phyloP scores from a whole-genome alignment of 2,888 invertebrate genomes.

The Philereme vetulata region DNA sequence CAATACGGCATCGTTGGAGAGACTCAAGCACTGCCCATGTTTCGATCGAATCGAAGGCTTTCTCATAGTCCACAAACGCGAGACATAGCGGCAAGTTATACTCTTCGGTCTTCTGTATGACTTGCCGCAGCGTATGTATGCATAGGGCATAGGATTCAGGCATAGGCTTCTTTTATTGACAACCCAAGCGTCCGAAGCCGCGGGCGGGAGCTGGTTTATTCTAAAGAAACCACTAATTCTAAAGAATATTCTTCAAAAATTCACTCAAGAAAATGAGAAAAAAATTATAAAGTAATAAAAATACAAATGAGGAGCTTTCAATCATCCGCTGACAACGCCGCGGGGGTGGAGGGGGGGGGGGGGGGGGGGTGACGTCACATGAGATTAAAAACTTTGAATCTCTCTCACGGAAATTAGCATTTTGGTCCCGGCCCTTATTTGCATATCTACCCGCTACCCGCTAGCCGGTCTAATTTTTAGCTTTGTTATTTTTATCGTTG shows the following conservation, averaged over 20 bases:
- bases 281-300: constrained; percentile 83
- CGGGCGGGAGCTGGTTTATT: no score
- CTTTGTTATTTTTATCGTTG: constrained; percentile 52
- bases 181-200: no score
- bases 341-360: constrained; percentile 35
- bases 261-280: constrained; percentile 74
- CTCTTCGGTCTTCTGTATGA: no score
- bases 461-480: constrained; percentile 59
- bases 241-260: constrained; percentile 5
- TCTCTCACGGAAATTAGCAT: constrained; percentile 83
- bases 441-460: constrained; percentile 51
- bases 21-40: no score
- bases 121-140: no score
- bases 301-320: constrained; percentile 81
- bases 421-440: constrained; percentile 70
- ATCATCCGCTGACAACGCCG: constrained; percentile 76
- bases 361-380: constrained; percentile 71
- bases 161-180: no score
- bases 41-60: no score
- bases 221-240: no score
- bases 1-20: no score
- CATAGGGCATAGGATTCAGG: no score
- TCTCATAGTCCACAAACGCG: no score
- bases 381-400: constrained; percentile 83
- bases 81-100: no score